A percentile compares a stretch with the other conserved stretches of the same genome.
These are phyloP conservation scores for Sphyrna mokarran DNA, from an alignment of 2,113 vertebrate genomes.

Conservation along the genomic window DNA sequence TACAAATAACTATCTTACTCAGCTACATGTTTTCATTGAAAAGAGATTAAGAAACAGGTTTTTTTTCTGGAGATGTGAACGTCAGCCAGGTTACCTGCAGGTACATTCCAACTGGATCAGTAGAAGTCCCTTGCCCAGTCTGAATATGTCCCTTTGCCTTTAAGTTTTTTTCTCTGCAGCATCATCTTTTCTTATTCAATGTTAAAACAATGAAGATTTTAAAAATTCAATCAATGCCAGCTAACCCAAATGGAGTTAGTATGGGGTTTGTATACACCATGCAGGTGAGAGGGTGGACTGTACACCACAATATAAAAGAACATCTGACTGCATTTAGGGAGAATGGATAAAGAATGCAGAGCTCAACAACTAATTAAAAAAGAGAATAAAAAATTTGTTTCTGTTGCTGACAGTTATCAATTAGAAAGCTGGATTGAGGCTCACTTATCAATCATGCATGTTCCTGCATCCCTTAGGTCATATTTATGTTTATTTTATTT, in stretches of 20 bases:
- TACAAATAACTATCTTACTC: not conserved
- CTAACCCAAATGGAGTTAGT: constrained; percentile 21
- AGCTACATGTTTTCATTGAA: not conserved
- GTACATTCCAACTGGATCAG: not conserved
- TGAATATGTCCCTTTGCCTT: not conserved
- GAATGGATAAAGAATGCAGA: not conserved
- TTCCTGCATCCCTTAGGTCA: not conserved
- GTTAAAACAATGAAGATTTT: not conserved
- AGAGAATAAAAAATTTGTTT: not conserved
- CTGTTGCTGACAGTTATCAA: not conserved
- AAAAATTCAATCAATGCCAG: not conserved
- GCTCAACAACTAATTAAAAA: constrained; percentile 1
- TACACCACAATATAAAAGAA: not conserved
- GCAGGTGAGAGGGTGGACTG: not conserved
- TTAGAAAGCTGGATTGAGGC: not conserved
- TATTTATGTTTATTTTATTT: not conserved
- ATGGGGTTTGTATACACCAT: not conserved
- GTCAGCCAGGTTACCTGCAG: not conserved
- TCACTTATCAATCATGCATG: not conserved
- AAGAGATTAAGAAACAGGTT: no score
- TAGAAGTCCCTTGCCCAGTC: not conserved
- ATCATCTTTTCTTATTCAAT: not conserved
- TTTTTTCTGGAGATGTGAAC: not conserved
- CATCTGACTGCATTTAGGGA: not conserved
- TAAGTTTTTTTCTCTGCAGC: not conserved